Evolutionary conservation across 2,888 invertebrate genomes (phyloP).

Genomic region (Notodonta ziczac): DNA sequence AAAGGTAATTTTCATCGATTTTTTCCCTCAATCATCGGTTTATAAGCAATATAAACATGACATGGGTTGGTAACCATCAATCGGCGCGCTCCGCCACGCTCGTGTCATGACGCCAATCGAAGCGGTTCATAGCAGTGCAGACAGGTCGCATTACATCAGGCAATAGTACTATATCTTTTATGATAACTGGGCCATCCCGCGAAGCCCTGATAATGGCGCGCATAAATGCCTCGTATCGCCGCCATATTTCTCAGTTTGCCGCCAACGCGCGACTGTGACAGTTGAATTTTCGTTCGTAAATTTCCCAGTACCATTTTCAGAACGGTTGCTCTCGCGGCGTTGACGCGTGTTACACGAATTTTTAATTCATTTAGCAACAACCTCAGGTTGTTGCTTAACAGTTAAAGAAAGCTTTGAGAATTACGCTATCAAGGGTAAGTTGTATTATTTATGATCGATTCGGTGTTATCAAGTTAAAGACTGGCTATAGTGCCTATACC

Average conservation of each 20-base stretch:
- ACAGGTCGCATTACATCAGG: conserved; percentile 41
- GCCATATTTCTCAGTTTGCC: conserved; percentile 60
- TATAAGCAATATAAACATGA: conserved; percentile 27
- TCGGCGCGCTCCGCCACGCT: conserved; percentile 28
- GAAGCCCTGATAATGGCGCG: conserved; percentile 61
- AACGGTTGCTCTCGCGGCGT: conserved; percentile 51
- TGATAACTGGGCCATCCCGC: conserved; percentile 61
- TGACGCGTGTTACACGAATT: conserved; percentile 33
- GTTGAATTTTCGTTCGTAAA: conserved; percentile 37
- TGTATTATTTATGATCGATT: not conserved
- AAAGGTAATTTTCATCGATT: not conserved
- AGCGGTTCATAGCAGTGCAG: conserved; percentile 63
- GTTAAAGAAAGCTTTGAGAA: conserved; percentile 85
- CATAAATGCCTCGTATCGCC: conserved; percentile 59
- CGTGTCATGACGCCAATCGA: conserved; percentile 40
- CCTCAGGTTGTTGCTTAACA: conserved; percentile 81
- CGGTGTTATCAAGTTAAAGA: too few species aligned
- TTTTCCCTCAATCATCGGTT: not conserved
- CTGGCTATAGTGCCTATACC: too few species aligned
- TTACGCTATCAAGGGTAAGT: conserved; percentile 85
- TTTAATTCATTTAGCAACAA: conserved; percentile 74
- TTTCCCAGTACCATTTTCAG: conserved; percentile 26
- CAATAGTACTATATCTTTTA: conserved; percentile 35
- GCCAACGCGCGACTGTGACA: conserved; percentile 48
- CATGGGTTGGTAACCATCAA: conserved; percentile 18